Percentiles rank a stretch among this genome's conserved stretches.
These are phyloP conservation scores for Ridgeia piscesae DNA, from an alignment of 1,140 invertebrate genomes.

Conservation along the genomic window DNA sequence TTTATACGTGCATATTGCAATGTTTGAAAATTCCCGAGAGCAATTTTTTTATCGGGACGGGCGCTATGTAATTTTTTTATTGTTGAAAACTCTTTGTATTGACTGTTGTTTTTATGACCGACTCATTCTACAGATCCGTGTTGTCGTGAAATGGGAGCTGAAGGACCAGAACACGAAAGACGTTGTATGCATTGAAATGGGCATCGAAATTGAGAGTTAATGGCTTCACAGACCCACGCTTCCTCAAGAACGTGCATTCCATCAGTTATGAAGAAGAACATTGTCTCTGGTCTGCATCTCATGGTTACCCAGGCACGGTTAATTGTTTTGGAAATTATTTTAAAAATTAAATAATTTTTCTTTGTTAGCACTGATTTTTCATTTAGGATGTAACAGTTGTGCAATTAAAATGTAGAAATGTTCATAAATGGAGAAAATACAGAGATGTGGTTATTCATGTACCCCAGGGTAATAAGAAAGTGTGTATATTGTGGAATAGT, in stretches of 20 bases:
- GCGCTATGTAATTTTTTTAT: too few species aligned
- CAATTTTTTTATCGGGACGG: too few species aligned
- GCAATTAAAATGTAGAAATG: neutral
- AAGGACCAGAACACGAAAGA: slow-evolving; percentile 64
- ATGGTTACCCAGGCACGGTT: neutral
- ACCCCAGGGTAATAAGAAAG: too few species aligned
- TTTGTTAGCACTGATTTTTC: neutral
- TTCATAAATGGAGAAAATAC: neutral
- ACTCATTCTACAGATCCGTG: slow-evolving; percentile 62
- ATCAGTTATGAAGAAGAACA: neutral
- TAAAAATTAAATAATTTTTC: neutral
- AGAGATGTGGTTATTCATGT: too few species aligned
- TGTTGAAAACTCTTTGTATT: too few species aligned
- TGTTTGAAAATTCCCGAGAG: too few species aligned
- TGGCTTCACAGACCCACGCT: neutral
- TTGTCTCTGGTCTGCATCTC: neutral
- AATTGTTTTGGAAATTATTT: neutral
- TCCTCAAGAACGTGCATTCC: neutral
- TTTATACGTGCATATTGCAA: too few species aligned
- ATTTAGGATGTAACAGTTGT: neutral
- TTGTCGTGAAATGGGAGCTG: slow-evolving; percentile 74
- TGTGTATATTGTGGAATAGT: neutral
- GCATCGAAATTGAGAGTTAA: slow-evolving; percentile 51
- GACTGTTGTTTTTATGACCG: too few species aligned
- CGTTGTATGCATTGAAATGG: slow-evolving; percentile 69